Evolutionary conservation across 1,140 invertebrate genomes (phyloP).

Genomic region (Homalodisca vitripennis): DNA sequence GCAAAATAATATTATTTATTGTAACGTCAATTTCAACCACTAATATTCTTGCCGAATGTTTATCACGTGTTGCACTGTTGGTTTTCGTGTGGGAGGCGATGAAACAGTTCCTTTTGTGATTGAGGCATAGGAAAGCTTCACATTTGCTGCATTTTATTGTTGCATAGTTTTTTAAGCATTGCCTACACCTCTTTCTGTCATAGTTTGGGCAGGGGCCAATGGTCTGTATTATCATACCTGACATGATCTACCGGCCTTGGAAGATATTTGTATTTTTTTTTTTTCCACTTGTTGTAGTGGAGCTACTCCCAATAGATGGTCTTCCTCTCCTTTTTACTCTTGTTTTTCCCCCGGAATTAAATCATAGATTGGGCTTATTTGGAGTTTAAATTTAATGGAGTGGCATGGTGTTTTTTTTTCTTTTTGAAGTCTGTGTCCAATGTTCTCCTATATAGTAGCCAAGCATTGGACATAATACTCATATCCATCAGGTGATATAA

Average conservation of each 20-base stretch:
- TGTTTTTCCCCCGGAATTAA: background rate
- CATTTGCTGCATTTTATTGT: background rate
- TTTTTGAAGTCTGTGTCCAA: background rate
- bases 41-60: no score
- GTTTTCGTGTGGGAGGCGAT: no score
- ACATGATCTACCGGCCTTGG: background rate
- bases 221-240: background rate
- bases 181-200: background rate
- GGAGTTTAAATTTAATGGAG: background rate
- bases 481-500: slow-evolving; percentile 33
- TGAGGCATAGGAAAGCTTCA: no score
- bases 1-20: no score
- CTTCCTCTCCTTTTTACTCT: background rate
- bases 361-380: background rate
- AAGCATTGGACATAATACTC: slow-evolving; percentile 33
- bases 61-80: no score
- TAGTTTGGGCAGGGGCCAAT: background rate
- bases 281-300: background rate
- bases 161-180: background rate
- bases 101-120: no score
- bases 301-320: background rate
- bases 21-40: no score
- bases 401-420: background rate
- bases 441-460: slow-evolving; percentile 24
- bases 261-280: background rate